These are phyloP conservation scores for Heliocidaris erythrogramma DNA, from an alignment of 35 echinoderm and acorn worm species.

Conservation along the genomic window DNA sequence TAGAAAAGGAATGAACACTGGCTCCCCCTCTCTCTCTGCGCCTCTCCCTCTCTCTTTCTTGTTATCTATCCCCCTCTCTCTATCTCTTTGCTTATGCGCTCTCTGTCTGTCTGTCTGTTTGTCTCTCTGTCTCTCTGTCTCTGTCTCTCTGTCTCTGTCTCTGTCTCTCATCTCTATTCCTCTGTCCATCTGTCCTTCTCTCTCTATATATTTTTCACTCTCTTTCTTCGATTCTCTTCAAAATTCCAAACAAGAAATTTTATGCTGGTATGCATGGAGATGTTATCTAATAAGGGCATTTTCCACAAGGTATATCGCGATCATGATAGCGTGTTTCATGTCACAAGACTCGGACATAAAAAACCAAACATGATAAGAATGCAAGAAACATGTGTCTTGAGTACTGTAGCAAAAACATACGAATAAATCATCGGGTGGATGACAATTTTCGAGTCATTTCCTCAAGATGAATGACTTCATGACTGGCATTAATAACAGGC, in stretches of 20 bases:
- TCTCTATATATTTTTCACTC: neutral
- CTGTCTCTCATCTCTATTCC: neutral
- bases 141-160: too few relatives aligned
- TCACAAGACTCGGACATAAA: neutral
- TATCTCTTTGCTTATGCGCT: too few relatives aligned
- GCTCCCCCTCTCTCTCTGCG: too few relatives aligned
- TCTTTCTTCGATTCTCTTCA: neutral
- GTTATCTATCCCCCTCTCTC: too few relatives aligned
- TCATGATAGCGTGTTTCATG: neutral
- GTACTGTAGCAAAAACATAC: neutral
- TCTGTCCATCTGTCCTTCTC: neutral
- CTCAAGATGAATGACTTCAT: neutral
- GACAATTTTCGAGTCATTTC: neutral
- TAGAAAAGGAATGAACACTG: too few relatives aligned
- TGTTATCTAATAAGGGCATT: neutral
- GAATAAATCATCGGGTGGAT: neutral
- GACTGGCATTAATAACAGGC: neutral
- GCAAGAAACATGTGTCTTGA: neutral
- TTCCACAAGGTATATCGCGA: neutral
- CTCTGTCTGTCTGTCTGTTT: too few relatives aligned
- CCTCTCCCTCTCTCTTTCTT: too few relatives aligned
- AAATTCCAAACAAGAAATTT: neutral
- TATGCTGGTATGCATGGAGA: neutral
- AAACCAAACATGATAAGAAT: neutral
- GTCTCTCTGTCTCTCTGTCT: too few relatives aligned